These are phyloP conservation scores for Diadophis punctatus DNA, from an alignment of 2,113 vertebrate species.

Conservation along the genomic window DNA sequence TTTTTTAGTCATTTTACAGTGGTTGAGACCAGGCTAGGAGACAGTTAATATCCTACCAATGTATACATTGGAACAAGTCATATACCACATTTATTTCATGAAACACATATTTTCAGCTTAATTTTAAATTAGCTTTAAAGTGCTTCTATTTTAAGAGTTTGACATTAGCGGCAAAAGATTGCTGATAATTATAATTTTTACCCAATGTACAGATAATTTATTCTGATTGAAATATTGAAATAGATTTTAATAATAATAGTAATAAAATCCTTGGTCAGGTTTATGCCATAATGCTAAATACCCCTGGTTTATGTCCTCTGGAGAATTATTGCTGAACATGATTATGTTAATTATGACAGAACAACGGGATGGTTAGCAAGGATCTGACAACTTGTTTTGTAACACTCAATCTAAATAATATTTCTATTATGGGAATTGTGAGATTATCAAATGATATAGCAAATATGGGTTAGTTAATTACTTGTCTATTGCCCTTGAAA, in stretches of 20 bases:
- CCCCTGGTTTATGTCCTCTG: conserved; percentile 26
- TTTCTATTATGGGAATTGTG: conserved; percentile 46
- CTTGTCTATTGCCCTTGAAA: conserved; percentile 29
- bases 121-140: conserved; percentile 50
- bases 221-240: conserved; percentile 47
- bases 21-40: background rate
- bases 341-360: conserved; percentile 49
- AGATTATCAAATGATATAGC: conserved; percentile 50
- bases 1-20: background rate
- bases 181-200: conserved; percentile 48
- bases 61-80: conserved; percentile 30
- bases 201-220: conserved; percentile 42
- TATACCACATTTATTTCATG: background rate
- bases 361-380: conserved; percentile 40
- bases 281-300: conserved; percentile 4
- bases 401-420: conserved; percentile 62
- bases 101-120: conserved; percentile 44
- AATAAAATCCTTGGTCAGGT: conserved; percentile 49
- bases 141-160: conserved; percentile 55
- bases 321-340: conserved; percentile 41
- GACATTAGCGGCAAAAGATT: conserved; percentile 52
- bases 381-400: conserved; percentile 57
- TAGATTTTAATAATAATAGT: conserved; percentile 7
- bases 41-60: conserved; percentile 40
- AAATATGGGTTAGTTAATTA: conserved; percentile 55